Percentiles rank a stretch among this genome's conserved stretches.
These are phyloP conservation scores for Rhyzopertha dominica DNA, from an alignment of 1,140 invertebrate genomes.

Conservation along the genomic window DNA sequence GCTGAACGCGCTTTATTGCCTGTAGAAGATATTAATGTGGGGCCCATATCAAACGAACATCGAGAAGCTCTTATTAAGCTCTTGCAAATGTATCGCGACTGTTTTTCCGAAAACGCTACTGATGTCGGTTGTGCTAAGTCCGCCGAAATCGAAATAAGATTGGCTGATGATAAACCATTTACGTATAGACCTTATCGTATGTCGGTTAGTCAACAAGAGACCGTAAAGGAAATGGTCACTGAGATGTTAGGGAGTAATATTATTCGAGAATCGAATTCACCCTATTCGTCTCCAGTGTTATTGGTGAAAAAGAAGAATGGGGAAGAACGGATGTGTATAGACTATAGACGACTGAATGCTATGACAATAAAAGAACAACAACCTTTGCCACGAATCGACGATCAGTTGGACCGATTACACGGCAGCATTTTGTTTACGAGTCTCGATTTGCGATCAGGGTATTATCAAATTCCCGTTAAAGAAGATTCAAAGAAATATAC, in stretches of 20 bases:
- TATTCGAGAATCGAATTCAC: slow-evolving; percentile 32
- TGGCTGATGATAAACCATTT: slow-evolving; percentile 29
- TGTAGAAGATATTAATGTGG: slow-evolving; percentile 8
- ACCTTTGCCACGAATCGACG: slow-evolving; percentile 37
- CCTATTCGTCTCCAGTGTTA: slow-evolving; percentile 35
- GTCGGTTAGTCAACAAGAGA: slow-evolving; percentile 26
- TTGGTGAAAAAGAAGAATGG: slow-evolving; percentile 37
- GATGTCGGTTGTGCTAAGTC: slow-evolving; percentile 25
- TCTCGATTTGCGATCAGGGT: slow-evolving; percentile 28
- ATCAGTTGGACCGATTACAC: slow-evolving; percentile 34
- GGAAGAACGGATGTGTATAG: slow-evolving; percentile 29
- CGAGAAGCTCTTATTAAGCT: slow-evolving; percentile 13
- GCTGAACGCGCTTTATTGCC: not conserved
- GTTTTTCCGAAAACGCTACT: slow-evolving; percentile 14
- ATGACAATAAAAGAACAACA: slow-evolving; percentile 28
- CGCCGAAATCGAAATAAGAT: slow-evolving; percentile 29
- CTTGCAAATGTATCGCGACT: slow-evolving; percentile 16
- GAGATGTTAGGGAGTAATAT: slow-evolving; percentile 33
- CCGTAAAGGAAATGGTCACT: slow-evolving; percentile 31
- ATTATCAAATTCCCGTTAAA: slow-evolving; percentile 31
- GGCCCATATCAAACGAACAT: slow-evolving; percentile 10
- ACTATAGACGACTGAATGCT: slow-evolving; percentile 32
- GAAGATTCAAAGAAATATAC: slow-evolving; percentile 34
- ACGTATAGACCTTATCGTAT: no score
- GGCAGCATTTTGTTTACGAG: slow-evolving; percentile 31